Evolutionary conservation across 2,888 invertebrate species (phyloP), one percentile per base, ranked within the genome.

Genomic region (Mechanitis mazaeus): DNA sequence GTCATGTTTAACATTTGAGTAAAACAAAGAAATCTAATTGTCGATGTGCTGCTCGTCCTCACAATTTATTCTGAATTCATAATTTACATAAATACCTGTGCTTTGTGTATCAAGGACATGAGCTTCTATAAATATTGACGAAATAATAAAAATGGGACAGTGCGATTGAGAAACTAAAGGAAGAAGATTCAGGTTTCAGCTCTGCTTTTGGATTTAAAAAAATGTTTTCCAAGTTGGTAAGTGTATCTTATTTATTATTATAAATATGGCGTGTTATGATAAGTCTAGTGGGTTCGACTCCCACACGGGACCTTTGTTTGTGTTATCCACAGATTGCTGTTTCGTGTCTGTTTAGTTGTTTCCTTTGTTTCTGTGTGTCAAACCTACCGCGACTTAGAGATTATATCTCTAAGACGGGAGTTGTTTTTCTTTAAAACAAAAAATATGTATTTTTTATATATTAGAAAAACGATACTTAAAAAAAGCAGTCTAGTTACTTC

Each of bases 151-250:
- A 73, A 71, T 73, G 73, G 71, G 68, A 67, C 71, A 75, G 72
- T 68, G 62, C 65, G 71, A 72, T 72, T 72, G 69, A 67, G 71
- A 68, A 74, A 69, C 62, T 61, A 54, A 64, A 67, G 70, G 63
- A 68, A 72, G 66, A 59, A 63, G 47, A 45, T 61, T 61, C 47
- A 58, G 46, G 54, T 64, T 61, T 56, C 59, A 60, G 38, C 59
- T 45, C 68, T 45, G 66, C n/a, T 61, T 64, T 60, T 42, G 61
- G 58, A 53, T 54, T 45, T 50, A 9, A 9, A 46, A 79, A 73
- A 67, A 90, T 90, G 89, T 75, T 89, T 64, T 80, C 79, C 20
- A 90, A 89, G 72, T 69, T 89, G 85, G 89, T 89, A 67, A 89
- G 89, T 20, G 2, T 35, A 35, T 1, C 6, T 2, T 35, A 35